These are phyloP conservation scores for Anableps anableps DNA, from an alignment of 2,797 vertebrate genomes.

Conservation along the genomic window DNA sequence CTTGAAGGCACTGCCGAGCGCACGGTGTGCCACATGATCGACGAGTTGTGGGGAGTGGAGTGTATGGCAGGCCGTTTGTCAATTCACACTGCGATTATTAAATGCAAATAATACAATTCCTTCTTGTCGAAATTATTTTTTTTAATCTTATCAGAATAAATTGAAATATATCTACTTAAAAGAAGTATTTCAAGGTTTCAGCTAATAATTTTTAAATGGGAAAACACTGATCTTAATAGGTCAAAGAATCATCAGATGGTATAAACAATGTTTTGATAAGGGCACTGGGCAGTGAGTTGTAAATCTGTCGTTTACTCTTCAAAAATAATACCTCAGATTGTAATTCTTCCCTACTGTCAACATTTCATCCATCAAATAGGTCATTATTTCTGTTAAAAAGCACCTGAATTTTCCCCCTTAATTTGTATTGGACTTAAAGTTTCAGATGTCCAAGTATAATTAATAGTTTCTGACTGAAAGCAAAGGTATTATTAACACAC, in stretches of 20 bases:
- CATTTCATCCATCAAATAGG: background rate
- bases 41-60: slow-evolving; percentile 29
- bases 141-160: background rate
- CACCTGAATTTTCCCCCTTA: background rate
- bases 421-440: background rate
- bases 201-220: background rate
- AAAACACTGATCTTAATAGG: background rate
- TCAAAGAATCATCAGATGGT: background rate
- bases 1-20: slow-evolving; percentile 35
- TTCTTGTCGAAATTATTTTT: background rate
- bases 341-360: background rate
- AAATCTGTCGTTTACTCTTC: background rate
- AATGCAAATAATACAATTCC: background rate
- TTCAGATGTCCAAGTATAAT: background rate
- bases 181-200: background rate
- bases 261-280: background rate
- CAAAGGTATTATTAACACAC: no score
- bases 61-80: slow-evolving; percentile 8
- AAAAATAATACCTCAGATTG: background rate
- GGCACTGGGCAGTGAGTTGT: background rate
- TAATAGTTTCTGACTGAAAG: no score
- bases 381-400: background rate
- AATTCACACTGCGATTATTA: background rate
- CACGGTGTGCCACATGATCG: slow-evolving; percentile 46
- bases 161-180: background rate